These are phyloP conservation scores for Leucoptera coffeella DNA, from an alignment of 2,888 invertebrate genomes.

Conservation along the genomic window DNA sequence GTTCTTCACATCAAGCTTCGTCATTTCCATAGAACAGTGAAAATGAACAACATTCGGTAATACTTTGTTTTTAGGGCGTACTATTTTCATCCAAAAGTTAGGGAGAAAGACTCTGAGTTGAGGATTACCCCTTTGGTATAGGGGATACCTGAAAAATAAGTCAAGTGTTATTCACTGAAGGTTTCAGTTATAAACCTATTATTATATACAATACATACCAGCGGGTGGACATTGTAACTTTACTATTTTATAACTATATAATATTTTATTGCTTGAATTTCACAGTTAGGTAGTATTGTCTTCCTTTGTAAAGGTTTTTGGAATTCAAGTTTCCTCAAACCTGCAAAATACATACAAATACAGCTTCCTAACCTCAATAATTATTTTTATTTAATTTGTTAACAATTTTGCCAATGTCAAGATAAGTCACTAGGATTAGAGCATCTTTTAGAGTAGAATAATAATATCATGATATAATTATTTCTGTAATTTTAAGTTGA, in stretches of 20 bases:
- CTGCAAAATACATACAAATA: conserved; percentile 10
- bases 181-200: neutral
- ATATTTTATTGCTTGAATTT: neutral
- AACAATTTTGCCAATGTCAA: too few relatives aligned
- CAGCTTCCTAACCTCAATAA: too few relatives aligned
- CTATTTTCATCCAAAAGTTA: conserved; percentile 95
- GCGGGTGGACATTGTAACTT: conserved; percentile 21
- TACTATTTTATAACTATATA: conserved; percentile 10
- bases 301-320: too few relatives aligned
- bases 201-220: conserved; percentile 19
- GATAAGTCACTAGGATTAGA: too few relatives aligned
- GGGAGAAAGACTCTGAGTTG: conserved; percentile 89
- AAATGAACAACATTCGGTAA: conserved; percentile 83
- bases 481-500: too few relatives aligned
- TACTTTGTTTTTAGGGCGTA: conserved; percentile 59
- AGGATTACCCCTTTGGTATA: conserved; percentile 90
- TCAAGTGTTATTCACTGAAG: neutral
- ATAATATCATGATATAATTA: too few relatives aligned
- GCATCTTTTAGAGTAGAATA: too few relatives aligned
- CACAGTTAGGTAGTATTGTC: conserved; percentile 1
- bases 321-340: conserved; percentile 4
- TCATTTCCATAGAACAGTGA: conserved; percentile 92
- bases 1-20: conserved; percentile 79
- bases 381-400: too few relatives aligned
- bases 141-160: conserved; percentile 66